Conservation (phyloP, 2,888 invertebrate genomes). For the Altica lythri region DNA sequence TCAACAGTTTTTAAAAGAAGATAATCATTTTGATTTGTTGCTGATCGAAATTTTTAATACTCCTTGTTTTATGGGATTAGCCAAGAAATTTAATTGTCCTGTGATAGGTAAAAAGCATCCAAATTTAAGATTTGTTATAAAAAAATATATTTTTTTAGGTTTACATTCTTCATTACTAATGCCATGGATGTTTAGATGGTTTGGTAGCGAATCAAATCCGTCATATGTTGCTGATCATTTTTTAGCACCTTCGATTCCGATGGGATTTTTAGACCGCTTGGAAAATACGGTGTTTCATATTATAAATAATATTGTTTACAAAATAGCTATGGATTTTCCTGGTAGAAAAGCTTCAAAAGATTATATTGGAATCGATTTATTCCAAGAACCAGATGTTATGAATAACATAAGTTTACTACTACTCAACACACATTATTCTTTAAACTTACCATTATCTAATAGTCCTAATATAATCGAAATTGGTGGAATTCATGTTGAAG, state of each 20-base stretch:
- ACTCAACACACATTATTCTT: slow-evolving; percentile 57
- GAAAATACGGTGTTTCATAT: slow-evolving; percentile 52
- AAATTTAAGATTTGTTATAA: no score
- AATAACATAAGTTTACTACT: slow-evolving; percentile 58
- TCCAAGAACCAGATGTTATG: slow-evolving; percentile 58
- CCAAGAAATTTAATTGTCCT: slow-evolving; percentile 63
- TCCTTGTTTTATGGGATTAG: slow-evolving; percentile 72
- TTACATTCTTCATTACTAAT: slow-evolving; percentile 47
- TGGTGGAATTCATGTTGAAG: slow-evolving; percentile 60
- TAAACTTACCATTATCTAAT: slow-evolving; percentile 57
- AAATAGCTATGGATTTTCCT: slow-evolving; percentile 4
- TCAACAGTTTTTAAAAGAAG: slow-evolving; percentile 53
- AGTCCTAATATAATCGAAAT: slow-evolving; percentile 60
- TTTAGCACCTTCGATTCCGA: slow-evolving; percentile 45
- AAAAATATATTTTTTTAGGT: slow-evolving; percentile 26
- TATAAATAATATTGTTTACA: slow-evolving; percentile 25
- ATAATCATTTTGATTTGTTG: slow-evolving; percentile 68
- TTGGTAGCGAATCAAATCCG: slow-evolving; percentile 59
- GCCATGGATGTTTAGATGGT: slow-evolving; percentile 57
- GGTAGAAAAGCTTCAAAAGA: slow-evolving; percentile 49
- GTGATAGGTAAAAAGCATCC: slow-evolving; percentile 60
- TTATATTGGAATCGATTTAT: slow-evolving; percentile 56
- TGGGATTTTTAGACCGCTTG: slow-evolving; percentile 50
- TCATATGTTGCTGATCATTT: slow-evolving; percentile 59
- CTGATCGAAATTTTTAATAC: slow-evolving; percentile 71